Percentiles rank a stretch among this genome's conserved stretches.
phyloP scores from a whole-genome alignment of 2,888 invertebrate species.

The Esperia sulphurella region DNA sequence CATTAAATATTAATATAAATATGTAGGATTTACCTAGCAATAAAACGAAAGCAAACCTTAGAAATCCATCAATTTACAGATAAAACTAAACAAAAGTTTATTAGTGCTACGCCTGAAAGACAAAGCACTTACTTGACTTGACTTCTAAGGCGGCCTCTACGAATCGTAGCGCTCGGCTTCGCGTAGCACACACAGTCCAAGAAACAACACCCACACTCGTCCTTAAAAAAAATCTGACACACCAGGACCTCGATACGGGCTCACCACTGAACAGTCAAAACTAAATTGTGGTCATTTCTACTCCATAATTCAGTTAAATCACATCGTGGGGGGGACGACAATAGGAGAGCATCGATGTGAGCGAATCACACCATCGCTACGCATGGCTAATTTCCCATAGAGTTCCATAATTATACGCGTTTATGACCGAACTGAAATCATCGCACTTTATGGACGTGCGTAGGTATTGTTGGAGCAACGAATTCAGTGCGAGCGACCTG shows the following conservation, averaged over 20 bases:
- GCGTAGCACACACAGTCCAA: slow-evolving; percentile 49
- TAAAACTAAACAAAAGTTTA: too few species aligned
- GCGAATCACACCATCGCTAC: slow-evolving; percentile 76
- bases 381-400: slow-evolving; percentile 73
- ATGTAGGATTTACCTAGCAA: too few species aligned
- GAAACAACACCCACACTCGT: slow-evolving; percentile 39
- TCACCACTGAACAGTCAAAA: slow-evolving; percentile 64
- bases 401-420: slow-evolving; percentile 46
- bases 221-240: not conserved
- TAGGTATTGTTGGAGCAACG: slow-evolving; percentile 32
- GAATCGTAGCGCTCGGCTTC: slow-evolving; percentile 45
- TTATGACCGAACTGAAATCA: slow-evolving; percentile 57
- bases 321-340: slow-evolving; percentile 73
- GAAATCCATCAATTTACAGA: too few species aligned
- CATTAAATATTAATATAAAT: too few species aligned
- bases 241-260: slow-evolving; percentile 35
- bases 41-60: too few species aligned
- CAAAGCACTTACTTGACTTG: slow-evolving; percentile 53
- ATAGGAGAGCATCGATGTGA: slow-evolving; percentile 74
- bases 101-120: slow-evolving; percentile 8
- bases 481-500: slow-evolving; percentile 43
- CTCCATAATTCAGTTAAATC: slow-evolving; percentile 76
- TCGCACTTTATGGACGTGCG: slow-evolving; percentile 47
- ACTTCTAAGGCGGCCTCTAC: slow-evolving; percentile 38
- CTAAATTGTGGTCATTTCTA: slow-evolving; percentile 72